Evolutionary conservation across 2,797 vertebrate species (phyloP), one percentile per base, ranked within the genome.

Genomic region (Phalloptychus januarius): DNA sequence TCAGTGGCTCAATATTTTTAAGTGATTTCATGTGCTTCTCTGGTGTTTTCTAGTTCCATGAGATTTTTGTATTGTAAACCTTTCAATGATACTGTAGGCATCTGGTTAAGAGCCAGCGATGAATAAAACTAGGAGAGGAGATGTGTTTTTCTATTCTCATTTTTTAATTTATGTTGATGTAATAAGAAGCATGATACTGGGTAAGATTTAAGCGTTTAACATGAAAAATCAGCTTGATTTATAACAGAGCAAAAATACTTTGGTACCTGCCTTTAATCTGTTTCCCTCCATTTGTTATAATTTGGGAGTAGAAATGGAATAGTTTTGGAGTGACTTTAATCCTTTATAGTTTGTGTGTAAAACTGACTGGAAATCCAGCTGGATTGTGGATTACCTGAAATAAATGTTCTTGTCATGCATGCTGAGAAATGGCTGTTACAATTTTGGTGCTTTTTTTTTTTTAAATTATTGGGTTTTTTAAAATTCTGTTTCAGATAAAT

Each of bases 301-400:
- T 40, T 71, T 70, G 83, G 78, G 79, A 87, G 88, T 82, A 79
- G 77, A 88, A 93, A 92, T 92, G 87, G 88, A 91, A 83, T 86
- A 65, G 69, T 80, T 91, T 86, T 7, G 84, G 85, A 40, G 40
- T 44, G 6, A 70, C 83, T 83, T 65, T 77, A 80, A 79, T 85
- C 65, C 78, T 83, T 85, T 79, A 82, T 74, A 88, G 75, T 80
- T 90, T 33, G 25, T 87, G 74, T 89, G 73, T 85, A 85, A 78
- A 87, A 73, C 76, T 28, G 82, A 72, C 65, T 42, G 16, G 56
- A 79, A 80, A 56, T 77, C 44, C 65, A 77, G 75, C 52, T 80
- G 58, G 44, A 74, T 77, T 82, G 74, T 80, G 79, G 83, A 79
- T 82, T 85, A 16, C 63, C 85, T 20, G 5, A 80, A 87, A 87